Evolutionary conservation across 35 echinoderm and acorn worm genomes (phyloP).

Genomic region (Lytechinus variegatus): DNA sequence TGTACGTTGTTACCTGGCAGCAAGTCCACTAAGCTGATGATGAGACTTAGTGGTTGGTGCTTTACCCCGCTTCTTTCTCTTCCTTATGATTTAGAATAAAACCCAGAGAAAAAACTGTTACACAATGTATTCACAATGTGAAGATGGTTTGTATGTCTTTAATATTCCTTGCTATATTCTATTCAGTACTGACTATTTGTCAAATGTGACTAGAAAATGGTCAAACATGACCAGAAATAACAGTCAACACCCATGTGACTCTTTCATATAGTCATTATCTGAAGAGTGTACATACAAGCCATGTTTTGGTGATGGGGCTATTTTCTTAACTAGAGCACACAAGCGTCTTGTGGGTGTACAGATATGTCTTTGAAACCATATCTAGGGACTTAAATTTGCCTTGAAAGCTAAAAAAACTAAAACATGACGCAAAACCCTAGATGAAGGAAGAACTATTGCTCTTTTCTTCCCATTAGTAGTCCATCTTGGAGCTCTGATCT

Average conservation of each 20-base stretch:
- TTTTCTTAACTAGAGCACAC: not conserved
- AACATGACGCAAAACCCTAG: not conserved
- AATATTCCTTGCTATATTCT: no score
- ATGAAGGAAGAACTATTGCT: not conserved
- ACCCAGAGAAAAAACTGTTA: not conserved
- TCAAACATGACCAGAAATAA: no score
- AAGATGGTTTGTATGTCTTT: no score
- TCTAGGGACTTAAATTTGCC: not conserved
- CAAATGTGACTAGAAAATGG: no score
- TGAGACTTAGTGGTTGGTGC: not conserved
- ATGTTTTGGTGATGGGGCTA: not conserved
- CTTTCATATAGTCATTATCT: no score
- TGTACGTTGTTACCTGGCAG: not conserved
- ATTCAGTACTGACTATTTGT: no score
- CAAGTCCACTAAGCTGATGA: not conserved
- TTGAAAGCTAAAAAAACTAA: not conserved
- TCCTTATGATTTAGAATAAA: not conserved
- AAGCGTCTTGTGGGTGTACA: not conserved
- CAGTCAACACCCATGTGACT: no score
- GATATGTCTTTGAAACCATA: not conserved
- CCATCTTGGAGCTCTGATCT: not conserved
- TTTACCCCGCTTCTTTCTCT: not conserved
- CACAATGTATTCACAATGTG: no score
- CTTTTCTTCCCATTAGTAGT: not conserved
- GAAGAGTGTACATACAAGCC: no score